Percentiles rank a stretch among this genome's conserved stretches.
phyloP scores from a whole-genome alignment of 2,113 vertebrate species.

The Calypte anna region DNA sequence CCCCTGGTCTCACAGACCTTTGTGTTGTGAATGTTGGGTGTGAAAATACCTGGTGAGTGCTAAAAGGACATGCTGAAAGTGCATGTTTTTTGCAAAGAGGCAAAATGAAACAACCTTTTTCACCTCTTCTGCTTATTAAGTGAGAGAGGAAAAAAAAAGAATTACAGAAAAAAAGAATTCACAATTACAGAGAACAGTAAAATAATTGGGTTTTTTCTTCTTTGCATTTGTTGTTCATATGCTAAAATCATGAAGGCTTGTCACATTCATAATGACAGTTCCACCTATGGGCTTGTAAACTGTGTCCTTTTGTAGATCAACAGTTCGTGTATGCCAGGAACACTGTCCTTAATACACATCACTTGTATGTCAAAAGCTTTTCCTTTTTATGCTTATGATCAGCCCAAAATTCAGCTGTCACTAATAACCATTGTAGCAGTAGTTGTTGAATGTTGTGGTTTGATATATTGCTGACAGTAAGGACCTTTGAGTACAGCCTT shows the following conservation, averaged over 20 bases:
- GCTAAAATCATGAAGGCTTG: neutral
- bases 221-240: neutral
- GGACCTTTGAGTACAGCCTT: neutral
- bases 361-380: neutral
- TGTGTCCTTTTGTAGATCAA: neutral
- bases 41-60: neutral
- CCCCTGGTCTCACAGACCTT: neutral
- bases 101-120: neutral
- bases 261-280: neutral
- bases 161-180: neutral
- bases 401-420: neutral
- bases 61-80: neutral
- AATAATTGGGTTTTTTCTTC: neutral
- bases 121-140: neutral
- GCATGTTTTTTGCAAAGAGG: neutral
- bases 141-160: neutral
- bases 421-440: neutral
- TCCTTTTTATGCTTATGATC: neutral
- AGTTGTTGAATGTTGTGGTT: neutral
- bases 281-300: neutral
- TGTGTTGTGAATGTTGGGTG: neutral
- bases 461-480: neutral
- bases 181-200: neutral
- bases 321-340: neutral
- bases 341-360: neutral